Evolutionary conservation across 2,888 invertebrate species (phyloP), one percentile per base, ranked within the genome.

Genomic region (Meiosimyza platycephala): DNA sequence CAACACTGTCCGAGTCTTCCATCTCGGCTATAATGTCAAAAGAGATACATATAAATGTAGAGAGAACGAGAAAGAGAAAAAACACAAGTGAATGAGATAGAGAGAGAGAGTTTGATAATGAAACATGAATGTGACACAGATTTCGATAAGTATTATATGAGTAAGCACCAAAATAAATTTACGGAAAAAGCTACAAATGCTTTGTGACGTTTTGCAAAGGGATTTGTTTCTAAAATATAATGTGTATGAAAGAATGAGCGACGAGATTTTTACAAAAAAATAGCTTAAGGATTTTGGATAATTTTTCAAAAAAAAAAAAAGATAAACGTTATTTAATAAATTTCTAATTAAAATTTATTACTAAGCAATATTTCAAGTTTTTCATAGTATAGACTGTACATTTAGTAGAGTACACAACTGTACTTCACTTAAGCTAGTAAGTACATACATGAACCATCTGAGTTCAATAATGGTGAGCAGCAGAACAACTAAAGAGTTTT

Each of bases 1-100:
- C 82, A 80, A 79, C 78, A 79, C 80, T 80, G 79, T 84, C 84
- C 85, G 85, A 85, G 83, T 82, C 82, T 84, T 86, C 85, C 84
- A 84, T 83, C 83, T 87, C 85, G 84, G 84, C 84, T 85, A 84
- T 79, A 85, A 83, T 78, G 79, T 81, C 79, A 78, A 63, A 71
- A 62, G 69, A 72, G 72, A 62, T 60, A 63, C 65, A 73, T 60
- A 40, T 9, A 62, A 28, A 9, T 62, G 60, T 62, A 76, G 72
- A 77, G 68, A 78, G 67, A 75, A 74, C 73, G 65, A 78, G 77
- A 79, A 76, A 79, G 72, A 77, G 74, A 78, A 67, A 69, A 72
- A 76, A 77, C 67, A 74, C 65, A 74, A 75, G 59, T 77, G 72
- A 75, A 65, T 69, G 60, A 54, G 66, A 12, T 67, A 54, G 48